Percentiles rank a stretch among this genome's conserved stretches.
These are phyloP conservation scores for Anomalospiza imberbis DNA, from an alignment of 2,797 vertebrate genomes.

Conservation along the genomic window DNA sequence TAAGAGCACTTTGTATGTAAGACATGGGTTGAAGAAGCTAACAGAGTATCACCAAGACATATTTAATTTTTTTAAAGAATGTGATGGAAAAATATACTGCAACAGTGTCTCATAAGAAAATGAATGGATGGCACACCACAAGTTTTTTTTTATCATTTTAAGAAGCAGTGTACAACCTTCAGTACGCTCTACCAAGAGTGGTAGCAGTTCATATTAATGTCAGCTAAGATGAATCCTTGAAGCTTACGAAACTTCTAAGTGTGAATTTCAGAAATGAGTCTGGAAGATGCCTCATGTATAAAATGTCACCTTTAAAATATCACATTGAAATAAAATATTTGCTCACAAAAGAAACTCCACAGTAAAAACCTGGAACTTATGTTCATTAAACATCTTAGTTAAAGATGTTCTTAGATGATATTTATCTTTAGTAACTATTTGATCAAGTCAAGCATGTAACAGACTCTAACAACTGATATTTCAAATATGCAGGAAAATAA, in stretches of 20 bases:
- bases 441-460: background rate
- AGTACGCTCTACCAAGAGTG: background rate
- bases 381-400: background rate
- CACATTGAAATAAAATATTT: background rate
- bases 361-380: background rate
- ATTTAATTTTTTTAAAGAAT: background rate
- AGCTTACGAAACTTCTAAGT: constrained; percentile 15
- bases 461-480: background rate
- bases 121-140: background rate
- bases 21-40: background rate
- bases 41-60: background rate
- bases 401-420: background rate
- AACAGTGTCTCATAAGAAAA: background rate
- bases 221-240: background rate
- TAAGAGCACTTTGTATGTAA: background rate
- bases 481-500: background rate
- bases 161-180: background rate
- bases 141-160: background rate
- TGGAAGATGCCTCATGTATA: background rate
- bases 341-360: background rate
- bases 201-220: background rate
- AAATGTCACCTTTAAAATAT: constrained; percentile 21
- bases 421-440: background rate
- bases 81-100: background rate
- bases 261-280: background rate